Evolutionary conservation across 2,888 invertebrate genomes (phyloP), one percentile per base, ranked within the genome.

Genomic region (Zaprionus bogoriensis): DNA sequence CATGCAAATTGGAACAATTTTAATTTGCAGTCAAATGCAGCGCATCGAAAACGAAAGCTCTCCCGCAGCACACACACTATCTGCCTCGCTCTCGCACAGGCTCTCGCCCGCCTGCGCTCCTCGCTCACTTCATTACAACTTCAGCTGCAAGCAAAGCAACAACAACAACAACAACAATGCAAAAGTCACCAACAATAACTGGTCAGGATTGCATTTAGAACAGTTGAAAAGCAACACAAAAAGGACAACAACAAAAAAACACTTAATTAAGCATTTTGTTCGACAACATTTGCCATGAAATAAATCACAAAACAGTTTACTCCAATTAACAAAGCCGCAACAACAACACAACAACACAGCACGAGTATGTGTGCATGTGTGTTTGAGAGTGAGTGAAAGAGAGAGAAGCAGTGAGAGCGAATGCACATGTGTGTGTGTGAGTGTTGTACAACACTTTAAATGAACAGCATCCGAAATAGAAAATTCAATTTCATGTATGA

Each of bases 261-360:
- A 63, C 61, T 72, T 72, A 72, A 79, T 77, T 72, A 68, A 76
- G 77, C 69, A 72, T 74, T 80, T 77, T 75, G 65, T 58, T 64
- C 32, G 41, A 52, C 55, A 63, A 53, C 55, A 71, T 53, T 67
- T 71, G 25, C 52, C 25, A 48, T 55, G 42, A 47, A 62, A 62
- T 69, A 67, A 73, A 75, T 66, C 73, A 73, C 67, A 62, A 70
- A 67, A 73, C 64, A 68, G 68, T 80, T 80, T 75, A 64, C 60
- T 67, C 47, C 72, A 81, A 77, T 78, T 75, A 75, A 69, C 62
- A 73, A 55, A 53, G 55, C 44, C 52, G 39, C 47, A 65, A 3
- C 36, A 64, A 59, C 50, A 66, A 39, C 38, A 54, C 5, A 32
- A 14, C 17, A 36, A 7, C 12, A 17, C 7, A 17, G 17, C 36